A percentile compares a stretch with the other conserved stretches of the same genome.
These are phyloP conservation scores for Microplitis demolitor DNA, from an alignment of 1,140 invertebrate genomes.

Conservation along the genomic window DNA sequence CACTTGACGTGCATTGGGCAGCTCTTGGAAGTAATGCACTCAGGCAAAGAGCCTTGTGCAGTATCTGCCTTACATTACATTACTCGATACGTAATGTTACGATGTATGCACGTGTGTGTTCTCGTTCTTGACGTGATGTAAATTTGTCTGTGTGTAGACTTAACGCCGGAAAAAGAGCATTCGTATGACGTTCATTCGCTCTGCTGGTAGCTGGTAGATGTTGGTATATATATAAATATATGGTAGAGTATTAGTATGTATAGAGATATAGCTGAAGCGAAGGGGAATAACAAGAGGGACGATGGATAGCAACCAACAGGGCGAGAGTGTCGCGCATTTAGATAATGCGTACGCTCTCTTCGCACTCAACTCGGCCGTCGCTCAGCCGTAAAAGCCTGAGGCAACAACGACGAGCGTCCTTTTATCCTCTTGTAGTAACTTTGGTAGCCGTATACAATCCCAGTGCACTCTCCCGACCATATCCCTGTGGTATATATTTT, in stretches of 20 bases:
- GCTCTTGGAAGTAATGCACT: conserved; percentile 41
- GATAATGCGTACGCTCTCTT: conserved; percentile 51
- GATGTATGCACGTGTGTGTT: not conserved
- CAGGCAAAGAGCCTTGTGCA: not conserved
- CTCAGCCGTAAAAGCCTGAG: conserved; percentile 51
- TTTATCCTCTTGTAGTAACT: conserved; percentile 59
- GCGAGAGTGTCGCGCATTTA: conserved; percentile 56
- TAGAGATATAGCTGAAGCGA: conserved; percentile 13
- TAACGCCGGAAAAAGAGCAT: not conserved
- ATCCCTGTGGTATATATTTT: not conserved
- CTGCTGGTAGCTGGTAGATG: too few species aligned
- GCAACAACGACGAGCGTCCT: conserved; percentile 48
- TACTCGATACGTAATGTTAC: not conserved
- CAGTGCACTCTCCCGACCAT: conserved; percentile 5
- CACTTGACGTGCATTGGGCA: conserved; percentile 48
- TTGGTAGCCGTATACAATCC: conserved; percentile 39
- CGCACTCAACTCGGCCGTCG: conserved; percentile 33
- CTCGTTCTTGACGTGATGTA: not conserved
- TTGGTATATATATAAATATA: too few species aligned
- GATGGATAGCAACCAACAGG: conserved; percentile 22
- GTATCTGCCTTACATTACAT: not conserved
- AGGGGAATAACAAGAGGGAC: conserved; percentile 24
- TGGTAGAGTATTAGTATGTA: not conserved
- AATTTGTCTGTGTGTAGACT: not conserved
- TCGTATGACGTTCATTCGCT: not conserved